These are phyloP conservation scores for Caenorhabditis panamensis DNA, from an alignment of 2,888 invertebrate species.

Conservation along the genomic window DNA sequence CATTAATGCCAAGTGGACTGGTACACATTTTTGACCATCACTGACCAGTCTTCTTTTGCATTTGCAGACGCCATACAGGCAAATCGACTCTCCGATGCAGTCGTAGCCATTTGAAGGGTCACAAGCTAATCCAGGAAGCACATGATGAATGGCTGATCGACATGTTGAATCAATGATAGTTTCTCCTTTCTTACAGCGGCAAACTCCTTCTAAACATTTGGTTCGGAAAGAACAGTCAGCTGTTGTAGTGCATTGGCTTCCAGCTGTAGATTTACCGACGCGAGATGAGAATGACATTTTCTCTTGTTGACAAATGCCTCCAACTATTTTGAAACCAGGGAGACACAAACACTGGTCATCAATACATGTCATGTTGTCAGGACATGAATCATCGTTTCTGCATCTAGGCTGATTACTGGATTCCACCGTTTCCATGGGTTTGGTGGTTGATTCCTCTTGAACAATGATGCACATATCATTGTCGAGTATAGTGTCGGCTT, in stretches of 20 bases:
- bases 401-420: not conserved
- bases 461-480: conserved; percentile 30
- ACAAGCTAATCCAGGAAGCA: conserved; percentile 73
- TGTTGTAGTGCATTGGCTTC: conserved; percentile 71
- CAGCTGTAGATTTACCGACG: conserved; percentile 63
- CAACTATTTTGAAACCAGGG: conserved; percentile 24
- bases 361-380: conserved; percentile 70
- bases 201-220: conserved; percentile 78
- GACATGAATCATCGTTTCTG: conserved; percentile 64
- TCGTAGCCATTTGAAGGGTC: conserved; percentile 77
- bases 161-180: conserved; percentile 77
- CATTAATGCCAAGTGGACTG: conserved; percentile 60
- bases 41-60: conserved; percentile 74
- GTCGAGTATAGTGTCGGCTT: conserved; percentile 31
- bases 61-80: conserved; percentile 73
- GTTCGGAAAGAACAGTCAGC: conserved; percentile 77
- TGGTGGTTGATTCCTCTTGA: not conserved
- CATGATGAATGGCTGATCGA: conserved; percentile 72
- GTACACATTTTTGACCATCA: conserved; percentile 74
- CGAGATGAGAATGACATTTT: conserved; percentile 32
- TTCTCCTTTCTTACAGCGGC: conserved; percentile 77
- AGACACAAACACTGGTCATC: conserved; percentile 37
- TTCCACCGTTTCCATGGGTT: conserved; percentile 18
- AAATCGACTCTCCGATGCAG: conserved; percentile 74
- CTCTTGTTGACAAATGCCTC: conserved; percentile 22